A percentile compares a stretch with the other conserved stretches of the same genome.
phyloP scores from a whole-genome alignment of 2,888 invertebrate species.

The Strigamia maritima region DNA sequence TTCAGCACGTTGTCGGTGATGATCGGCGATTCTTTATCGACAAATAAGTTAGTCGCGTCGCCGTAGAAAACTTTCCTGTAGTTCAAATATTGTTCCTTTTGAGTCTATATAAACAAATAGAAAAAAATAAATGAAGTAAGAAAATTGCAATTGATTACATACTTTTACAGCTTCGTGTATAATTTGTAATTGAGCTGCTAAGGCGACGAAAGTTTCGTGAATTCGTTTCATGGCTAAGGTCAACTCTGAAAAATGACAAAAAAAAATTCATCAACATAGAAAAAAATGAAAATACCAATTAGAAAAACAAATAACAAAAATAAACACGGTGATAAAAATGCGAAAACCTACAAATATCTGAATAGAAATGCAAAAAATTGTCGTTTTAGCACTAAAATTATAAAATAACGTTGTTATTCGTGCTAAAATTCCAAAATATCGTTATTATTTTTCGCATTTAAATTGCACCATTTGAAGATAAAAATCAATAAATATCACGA shows the following conservation, averaged over 20 bases:
- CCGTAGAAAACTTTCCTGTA: constrained; percentile 72
- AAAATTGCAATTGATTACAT: constrained; percentile 33
- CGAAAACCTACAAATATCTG: no score
- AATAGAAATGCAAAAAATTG: no score
- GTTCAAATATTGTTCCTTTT: constrained; percentile 80
- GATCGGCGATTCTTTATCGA: constrained; percentile 45
- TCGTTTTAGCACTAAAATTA: neutral
- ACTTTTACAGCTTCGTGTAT: constrained; percentile 69
- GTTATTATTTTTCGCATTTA: no score
- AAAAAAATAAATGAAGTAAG: neutral
- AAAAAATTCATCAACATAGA: no score
- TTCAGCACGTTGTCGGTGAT: neutral
- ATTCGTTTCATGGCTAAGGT: constrained; percentile 73
- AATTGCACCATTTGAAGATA: no score
- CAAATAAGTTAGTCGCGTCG: constrained; percentile 75
- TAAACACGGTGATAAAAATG: no score
- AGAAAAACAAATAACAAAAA: no score
- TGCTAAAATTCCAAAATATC: no score
- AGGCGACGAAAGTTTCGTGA: constrained; percentile 78
- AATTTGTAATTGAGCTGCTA: constrained; percentile 81
- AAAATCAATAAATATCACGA: no score
- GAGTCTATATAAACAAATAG: constrained; percentile 50
- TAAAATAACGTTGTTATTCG: no score
- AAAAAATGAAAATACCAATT: no score
- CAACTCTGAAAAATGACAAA: constrained; percentile 63